Evolutionary conservation across 2,113 vertebrate species (phyloP).

Genomic region (Sinocyclocheilus grahami): DNA sequence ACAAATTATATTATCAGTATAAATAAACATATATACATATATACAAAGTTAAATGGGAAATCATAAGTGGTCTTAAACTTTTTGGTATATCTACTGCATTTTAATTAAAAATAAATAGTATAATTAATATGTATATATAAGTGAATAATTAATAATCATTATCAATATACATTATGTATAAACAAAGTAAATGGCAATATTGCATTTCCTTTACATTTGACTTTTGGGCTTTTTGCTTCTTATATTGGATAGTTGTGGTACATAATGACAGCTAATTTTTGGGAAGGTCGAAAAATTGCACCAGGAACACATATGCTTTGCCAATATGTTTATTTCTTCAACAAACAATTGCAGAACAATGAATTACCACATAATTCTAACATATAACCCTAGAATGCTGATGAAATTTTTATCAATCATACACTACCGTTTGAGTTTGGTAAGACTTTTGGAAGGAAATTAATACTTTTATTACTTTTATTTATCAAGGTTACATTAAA

Average conservation of each 20-base stretch:
- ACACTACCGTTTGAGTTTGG: not conserved
- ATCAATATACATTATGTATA: not conserved
- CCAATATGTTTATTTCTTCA: not conserved
- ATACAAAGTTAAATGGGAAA: no score
- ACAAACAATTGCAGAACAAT: not conserved
- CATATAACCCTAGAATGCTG: not conserved
- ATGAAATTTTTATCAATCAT: not conserved
- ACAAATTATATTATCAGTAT: no score
- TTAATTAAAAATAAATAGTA: not conserved
- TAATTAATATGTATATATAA: not conserved
- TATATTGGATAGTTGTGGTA: not conserved
- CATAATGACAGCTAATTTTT: not conserved
- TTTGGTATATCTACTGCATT: no score
- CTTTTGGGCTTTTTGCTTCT: not conserved
- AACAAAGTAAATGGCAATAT: not conserved
- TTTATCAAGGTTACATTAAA: not conserved
- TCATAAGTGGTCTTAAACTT: no score
- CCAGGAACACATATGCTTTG: not conserved
- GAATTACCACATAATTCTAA: not conserved
- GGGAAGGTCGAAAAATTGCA: not conserved
- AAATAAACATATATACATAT: no score
- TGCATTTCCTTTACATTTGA: not conserved
- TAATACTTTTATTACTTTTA: not conserved
- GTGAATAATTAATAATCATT: not conserved
- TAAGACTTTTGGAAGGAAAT: not conserved